A percentile compares a stretch with the other conserved stretches of the same genome.
phyloP scores from a whole-genome alignment of 1,140 invertebrate genomes.

The Cherax quadricarinatus region DNA sequence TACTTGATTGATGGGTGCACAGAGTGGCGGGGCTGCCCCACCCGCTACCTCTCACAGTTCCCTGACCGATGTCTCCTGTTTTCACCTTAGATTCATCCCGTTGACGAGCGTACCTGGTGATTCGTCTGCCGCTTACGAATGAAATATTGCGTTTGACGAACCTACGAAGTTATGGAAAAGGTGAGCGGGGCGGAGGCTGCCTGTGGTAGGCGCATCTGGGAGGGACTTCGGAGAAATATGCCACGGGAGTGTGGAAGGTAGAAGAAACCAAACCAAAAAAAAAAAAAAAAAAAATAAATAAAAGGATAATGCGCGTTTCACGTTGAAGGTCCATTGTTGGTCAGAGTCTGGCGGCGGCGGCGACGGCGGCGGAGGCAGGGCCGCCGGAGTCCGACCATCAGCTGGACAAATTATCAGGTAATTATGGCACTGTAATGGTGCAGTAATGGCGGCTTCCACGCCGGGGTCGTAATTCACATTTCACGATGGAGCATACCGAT shows the following conservation, averaged over 20 bases:
- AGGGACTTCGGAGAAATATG: background rate
- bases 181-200: too few species aligned
- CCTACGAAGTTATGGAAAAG: too few species aligned
- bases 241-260: background rate
- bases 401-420: constrained; percentile 44
- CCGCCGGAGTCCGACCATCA: constrained; percentile 25
- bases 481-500: constrained; percentile 34
- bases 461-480: constrained; percentile 40
- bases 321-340: constrained; percentile 8
- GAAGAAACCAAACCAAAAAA: too few species aligned
- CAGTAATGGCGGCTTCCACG: constrained; percentile 29
- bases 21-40: background rate
- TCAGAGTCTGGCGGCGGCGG: background rate
- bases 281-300: too few species aligned
- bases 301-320: constrained; percentile 24
- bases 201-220: too few species aligned
- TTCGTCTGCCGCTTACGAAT: too few species aligned
- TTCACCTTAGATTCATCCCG: background rate
- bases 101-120: too few species aligned
- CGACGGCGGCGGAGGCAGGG: background rate
- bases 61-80: constrained; percentile 6
- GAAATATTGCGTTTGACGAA: too few species aligned
- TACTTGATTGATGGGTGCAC: constrained; percentile 58
- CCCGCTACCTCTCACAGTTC: constrained; percentile 10
- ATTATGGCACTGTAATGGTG: constrained; percentile 40